Evolutionary conservation across 1,140 invertebrate species (phyloP).

Genomic region (Platyscapa corneri): DNA sequence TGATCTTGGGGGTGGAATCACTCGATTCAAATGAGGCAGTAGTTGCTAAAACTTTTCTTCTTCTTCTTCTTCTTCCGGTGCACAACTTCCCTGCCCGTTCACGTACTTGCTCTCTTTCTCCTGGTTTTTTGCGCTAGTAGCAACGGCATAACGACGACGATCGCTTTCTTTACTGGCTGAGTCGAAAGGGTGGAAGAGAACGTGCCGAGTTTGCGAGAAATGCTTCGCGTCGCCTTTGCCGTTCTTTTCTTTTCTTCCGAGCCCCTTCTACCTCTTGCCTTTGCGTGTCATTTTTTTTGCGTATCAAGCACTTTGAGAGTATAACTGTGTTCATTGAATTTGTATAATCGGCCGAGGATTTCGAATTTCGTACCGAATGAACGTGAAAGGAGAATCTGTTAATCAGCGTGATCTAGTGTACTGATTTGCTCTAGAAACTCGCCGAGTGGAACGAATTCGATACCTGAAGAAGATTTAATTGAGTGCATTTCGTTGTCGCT

Average conservation of each 20-base stretch:
- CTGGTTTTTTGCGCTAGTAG: slow-evolving; percentile 12
- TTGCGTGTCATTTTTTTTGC: not conserved
- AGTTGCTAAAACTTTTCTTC: slow-evolving; percentile 46
- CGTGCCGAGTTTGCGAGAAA: slow-evolving; percentile 49
- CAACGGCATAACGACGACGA: slow-evolving; percentile 42
- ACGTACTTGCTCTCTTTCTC: not conserved
- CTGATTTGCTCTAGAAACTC: slow-evolving; percentile 1
- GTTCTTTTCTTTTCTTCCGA: slow-evolving; percentile 11
- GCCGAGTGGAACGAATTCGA: not conserved
- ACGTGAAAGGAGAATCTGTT: slow-evolving; percentile 5
- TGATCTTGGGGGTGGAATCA: slow-evolving; percentile 22
- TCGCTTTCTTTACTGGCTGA: slow-evolving; percentile 36
- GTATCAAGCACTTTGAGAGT: slow-evolving; percentile 38
- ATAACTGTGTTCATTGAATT: slow-evolving; percentile 23
- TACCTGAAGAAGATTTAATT: slow-evolving; percentile 27
- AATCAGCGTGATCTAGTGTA: slow-evolving; percentile 30
- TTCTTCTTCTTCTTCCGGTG: slow-evolving; percentile 29
- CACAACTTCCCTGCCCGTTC: slow-evolving; percentile 1
- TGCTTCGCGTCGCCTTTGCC: not conserved
- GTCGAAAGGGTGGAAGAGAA: slow-evolving; percentile 42
- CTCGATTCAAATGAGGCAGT: slow-evolving; percentile 50
- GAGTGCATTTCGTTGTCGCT: slow-evolving; percentile 36
- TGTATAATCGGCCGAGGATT: slow-evolving; percentile 44
- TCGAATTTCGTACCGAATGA: slow-evolving; percentile 24
- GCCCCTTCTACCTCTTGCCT: not conserved